phyloP scores from a whole-genome alignment of 1,140 invertebrate species.

The Proales similis region DNA sequence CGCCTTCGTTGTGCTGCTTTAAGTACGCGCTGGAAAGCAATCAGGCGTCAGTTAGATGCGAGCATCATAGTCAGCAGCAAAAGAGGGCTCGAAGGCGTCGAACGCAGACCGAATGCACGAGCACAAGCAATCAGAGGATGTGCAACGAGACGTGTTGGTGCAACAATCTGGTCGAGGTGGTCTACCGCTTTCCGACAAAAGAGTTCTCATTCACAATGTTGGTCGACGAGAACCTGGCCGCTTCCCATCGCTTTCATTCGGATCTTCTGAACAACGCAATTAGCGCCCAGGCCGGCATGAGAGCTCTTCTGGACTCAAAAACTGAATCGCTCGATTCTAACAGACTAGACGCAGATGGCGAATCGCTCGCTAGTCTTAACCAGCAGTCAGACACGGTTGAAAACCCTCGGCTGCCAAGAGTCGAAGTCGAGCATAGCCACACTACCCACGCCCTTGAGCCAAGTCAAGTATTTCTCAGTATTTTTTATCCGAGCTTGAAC shows the following conservation, averaged over 20 bases:
- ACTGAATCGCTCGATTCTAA: neutral
- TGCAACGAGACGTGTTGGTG: conserved; percentile 31
- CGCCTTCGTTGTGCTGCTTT: conserved; percentile 10
- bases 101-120: neutral
- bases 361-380: neutral
- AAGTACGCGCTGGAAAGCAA: conserved; percentile 3
- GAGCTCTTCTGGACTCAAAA: conserved; percentile 2
- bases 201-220: conserved; percentile 3
- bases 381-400: neutral
- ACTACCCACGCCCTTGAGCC: neutral
- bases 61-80: conserved; percentile 25
- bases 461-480: conserved; percentile 22
- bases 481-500: conserved; percentile 9
- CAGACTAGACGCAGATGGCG: neutral
- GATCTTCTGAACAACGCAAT: conserved; percentile 2
- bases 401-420: neutral
- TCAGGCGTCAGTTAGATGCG: too few species aligned
- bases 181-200: conserved; percentile 33
- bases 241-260: conserved; percentile 7
- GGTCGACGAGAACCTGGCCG: conserved; percentile 20
- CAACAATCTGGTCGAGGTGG: conserved; percentile 28
- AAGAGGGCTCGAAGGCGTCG: neutral
- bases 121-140: neutral
- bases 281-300: too few species aligned
- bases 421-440: neutral